phyloP scores from a whole-genome alignment of 2,888 invertebrate species.

The Rhingia rostrata region DNA sequence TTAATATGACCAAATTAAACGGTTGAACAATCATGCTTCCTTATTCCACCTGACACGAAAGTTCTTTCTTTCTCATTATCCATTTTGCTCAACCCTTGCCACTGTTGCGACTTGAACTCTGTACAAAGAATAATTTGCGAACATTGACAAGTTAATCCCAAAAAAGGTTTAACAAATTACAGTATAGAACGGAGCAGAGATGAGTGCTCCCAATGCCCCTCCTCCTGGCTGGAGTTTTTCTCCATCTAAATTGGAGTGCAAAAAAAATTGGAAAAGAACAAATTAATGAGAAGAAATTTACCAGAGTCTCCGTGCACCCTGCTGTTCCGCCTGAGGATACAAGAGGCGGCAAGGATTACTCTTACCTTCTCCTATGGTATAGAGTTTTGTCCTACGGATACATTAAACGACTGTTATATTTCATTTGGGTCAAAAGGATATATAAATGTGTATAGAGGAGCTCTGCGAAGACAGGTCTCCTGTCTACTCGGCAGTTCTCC shows the following conservation, averaged over 20 bases:
- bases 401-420: slow-evolving; percentile 70
- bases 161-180: slow-evolving; percentile 74
- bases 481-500: background rate
- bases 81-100: background rate
- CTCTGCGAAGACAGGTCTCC: slow-evolving; percentile 32
- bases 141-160: slow-evolving; percentile 72
- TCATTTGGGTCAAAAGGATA: slow-evolving; percentile 69
- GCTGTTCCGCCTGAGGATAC: slow-evolving; percentile 20
- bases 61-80: slow-evolving; percentile 24
- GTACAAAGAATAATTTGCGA: slow-evolving; percentile 71
- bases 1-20: slow-evolving; percentile 65
- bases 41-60: slow-evolving; percentile 36
- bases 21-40: slow-evolving; percentile 56
- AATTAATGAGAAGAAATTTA: slow-evolving; percentile 74
- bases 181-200: slow-evolving; percentile 36
- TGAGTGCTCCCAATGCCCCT: slow-evolving; percentile 25
- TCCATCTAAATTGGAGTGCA: slow-evolving; percentile 55
- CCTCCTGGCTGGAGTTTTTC: background rate
- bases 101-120: slow-evolving; percentile 21
- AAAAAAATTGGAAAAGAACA: slow-evolving; percentile 65
- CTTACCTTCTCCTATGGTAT: slow-evolving; percentile 42
- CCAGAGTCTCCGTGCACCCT: slow-evolving; percentile 20
- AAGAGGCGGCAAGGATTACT: slow-evolving; percentile 42
- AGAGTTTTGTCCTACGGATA: slow-evolving; percentile 60
- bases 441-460: slow-evolving; percentile 14